Evolutionary conservation across 2,797 vertebrate genomes (phyloP).

Genomic region (Sternotherus odoratus): DNA sequence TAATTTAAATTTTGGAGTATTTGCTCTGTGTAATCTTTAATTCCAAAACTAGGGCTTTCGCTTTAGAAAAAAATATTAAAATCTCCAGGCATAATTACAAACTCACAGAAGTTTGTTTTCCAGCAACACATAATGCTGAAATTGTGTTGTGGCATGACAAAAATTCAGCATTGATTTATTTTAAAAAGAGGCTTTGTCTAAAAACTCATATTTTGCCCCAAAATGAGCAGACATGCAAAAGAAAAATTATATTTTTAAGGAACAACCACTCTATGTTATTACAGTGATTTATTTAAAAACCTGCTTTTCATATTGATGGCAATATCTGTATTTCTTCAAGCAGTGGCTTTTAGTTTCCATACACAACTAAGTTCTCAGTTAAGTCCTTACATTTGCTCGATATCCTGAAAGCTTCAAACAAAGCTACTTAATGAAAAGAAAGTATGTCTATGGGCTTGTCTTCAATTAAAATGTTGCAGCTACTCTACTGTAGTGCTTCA

Average conservation of each 20-base stretch:
- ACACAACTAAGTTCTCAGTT: background rate
- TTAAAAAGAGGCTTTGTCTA: conserved; percentile 1
- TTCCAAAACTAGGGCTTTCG: background rate
- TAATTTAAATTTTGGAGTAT: background rate
- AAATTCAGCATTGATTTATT: background rate
- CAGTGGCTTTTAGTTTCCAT: background rate
- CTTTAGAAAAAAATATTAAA: conserved; percentile 33
- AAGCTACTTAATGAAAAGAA: background rate
- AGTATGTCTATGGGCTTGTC: background rate
- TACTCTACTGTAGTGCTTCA: background rate
- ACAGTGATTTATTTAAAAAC: background rate
- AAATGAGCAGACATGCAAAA: background rate
- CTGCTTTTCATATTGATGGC: background rate
- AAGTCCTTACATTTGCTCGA: background rate
- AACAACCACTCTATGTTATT: accelerated
- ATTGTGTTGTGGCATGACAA: background rate
- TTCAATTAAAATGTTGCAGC: background rate
- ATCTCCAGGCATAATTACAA: background rate
- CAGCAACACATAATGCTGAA: background rate
- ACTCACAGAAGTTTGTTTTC: conserved; percentile 26
- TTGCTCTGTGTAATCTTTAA: conserved; percentile 16
- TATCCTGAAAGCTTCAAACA: background rate
- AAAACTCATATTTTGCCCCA: background rate
- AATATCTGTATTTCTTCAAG: background rate
- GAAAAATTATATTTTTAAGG: background rate